Evolutionary conservation across 2,888 invertebrate genomes (phyloP).

Genomic region (Drosophila ezoana): DNA sequence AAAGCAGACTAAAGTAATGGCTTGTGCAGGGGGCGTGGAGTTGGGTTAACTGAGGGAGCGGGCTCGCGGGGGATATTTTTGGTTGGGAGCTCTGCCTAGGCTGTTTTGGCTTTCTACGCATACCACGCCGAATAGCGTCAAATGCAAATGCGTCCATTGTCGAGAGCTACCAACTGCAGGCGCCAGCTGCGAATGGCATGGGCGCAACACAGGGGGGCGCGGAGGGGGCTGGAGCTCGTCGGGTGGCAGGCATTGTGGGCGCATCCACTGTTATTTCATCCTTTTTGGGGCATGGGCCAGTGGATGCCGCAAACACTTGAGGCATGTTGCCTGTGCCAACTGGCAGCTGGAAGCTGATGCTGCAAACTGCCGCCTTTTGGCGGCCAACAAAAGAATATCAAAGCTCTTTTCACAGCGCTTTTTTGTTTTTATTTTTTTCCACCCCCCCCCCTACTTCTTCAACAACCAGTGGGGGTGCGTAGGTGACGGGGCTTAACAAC

Average conservation of each 20-base stretch:
- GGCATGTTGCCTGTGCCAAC: slow-evolving; percentile 62
- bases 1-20: slow-evolving; percentile 76
- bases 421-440: slow-evolving; percentile 25
- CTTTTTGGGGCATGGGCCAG: slow-evolving; percentile 6
- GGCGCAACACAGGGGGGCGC: slow-evolving; percentile 5
- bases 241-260: background rate
- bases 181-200: slow-evolving; percentile 50
- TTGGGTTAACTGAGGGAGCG: background rate
- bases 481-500: slow-evolving; percentile 39
- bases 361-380: slow-evolving; percentile 42
- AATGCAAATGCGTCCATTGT: slow-evolving; percentile 73
- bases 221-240: no score
- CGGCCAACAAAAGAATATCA: slow-evolving; percentile 66
- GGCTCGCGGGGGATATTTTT: background rate
- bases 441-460: no score
- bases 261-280: background rate
- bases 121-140: slow-evolving; percentile 60
- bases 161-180: slow-evolving; percentile 59
- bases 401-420: slow-evolving; percentile 48
- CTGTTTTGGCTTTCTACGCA: slow-evolving; percentile 32
- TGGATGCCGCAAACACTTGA: slow-evolving; percentile 67
- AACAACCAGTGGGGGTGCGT: background rate
- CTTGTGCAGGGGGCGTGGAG: slow-evolving; percentile 28
- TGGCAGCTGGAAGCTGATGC: slow-evolving; percentile 51
- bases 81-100: background rate